Conservation (phyloP, 2,888 invertebrate genomes). For the Machimus atricapillus region DNA sequence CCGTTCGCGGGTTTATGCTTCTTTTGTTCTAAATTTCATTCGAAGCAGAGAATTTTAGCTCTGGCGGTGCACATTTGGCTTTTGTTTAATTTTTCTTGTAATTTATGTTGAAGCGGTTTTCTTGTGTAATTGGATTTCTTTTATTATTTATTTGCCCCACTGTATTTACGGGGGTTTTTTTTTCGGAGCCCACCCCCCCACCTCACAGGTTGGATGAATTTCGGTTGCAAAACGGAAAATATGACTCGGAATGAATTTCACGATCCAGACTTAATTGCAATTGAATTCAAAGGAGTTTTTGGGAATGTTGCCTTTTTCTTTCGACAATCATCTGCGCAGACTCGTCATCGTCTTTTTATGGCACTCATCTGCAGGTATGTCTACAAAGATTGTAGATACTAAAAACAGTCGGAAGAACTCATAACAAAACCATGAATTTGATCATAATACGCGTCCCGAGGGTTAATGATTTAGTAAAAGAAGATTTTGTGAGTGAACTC, state of each 20-base stretch:
- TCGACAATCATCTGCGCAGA: background rate
- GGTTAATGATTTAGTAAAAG: too few species aligned
- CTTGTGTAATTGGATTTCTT: slow-evolving; percentile 49
- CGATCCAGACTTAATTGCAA: background rate
- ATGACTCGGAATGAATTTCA: background rate
- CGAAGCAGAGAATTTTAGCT: background rate
- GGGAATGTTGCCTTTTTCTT: background rate
- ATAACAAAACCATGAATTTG: too few species aligned
- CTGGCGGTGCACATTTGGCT: background rate
- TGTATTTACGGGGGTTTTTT: background rate
- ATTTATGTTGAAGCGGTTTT: slow-evolving; percentile 50
- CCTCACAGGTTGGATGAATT: background rate
- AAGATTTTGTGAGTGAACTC: too few species aligned
- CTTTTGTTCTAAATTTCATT: background rate
- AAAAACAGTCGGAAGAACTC: too few species aligned
- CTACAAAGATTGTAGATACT: too few species aligned
- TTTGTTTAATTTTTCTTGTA: slow-evolving; percentile 41
- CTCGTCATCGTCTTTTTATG: too few species aligned
- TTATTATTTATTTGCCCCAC: background rate
- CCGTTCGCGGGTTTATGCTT: background rate
- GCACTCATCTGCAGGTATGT: too few species aligned
- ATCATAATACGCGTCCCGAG: too few species aligned
- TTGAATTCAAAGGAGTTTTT: background rate
- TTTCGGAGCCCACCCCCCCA: background rate
- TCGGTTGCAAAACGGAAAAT: background rate